These are phyloP conservation scores for Colaptes auratus DNA, from an alignment of 2,113 vertebrate species.

Conservation along the genomic window DNA sequence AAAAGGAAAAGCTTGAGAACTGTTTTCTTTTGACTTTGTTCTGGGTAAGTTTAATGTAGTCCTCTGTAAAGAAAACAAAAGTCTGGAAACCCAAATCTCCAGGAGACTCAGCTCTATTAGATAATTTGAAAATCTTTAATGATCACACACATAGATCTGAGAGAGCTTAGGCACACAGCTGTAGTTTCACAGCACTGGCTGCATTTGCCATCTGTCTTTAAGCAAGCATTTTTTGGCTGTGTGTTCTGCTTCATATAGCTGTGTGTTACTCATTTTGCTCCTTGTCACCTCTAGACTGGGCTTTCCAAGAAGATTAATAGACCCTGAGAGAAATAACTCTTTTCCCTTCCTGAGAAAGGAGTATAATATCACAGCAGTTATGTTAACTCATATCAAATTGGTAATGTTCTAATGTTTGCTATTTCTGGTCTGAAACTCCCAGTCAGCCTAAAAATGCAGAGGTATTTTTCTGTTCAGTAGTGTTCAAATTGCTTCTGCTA, in stretches of 20 bases:
- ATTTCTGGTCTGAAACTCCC: not conserved
- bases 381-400: not conserved
- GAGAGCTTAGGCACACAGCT: slow-evolving; percentile 63
- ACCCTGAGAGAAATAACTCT: slow-evolving; percentile 43
- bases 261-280: slow-evolving; percentile 44
- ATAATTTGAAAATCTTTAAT: slow-evolving; percentile 63
- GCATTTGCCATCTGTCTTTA: slow-evolving; percentile 77
- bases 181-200: slow-evolving; percentile 63
- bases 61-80: slow-evolving; percentile 55
- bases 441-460: not conserved
- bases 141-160: slow-evolving; percentile 80
- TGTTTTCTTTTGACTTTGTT: slow-evolving; percentile 38
- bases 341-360: not conserved
- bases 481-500: not conserved
- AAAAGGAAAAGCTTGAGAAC: slow-evolving; percentile 9
- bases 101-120: slow-evolving; percentile 59
- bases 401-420: not conserved
- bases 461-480: not conserved
- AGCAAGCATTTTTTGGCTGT: slow-evolving; percentile 69
- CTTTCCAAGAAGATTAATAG: slow-evolving; percentile 53
- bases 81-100: slow-evolving; percentile 52
- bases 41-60: slow-evolving; percentile 24
- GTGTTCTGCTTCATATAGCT: slow-evolving; percentile 30
- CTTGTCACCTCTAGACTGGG: slow-evolving; percentile 7
- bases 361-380: not conserved